Percentiles rank a stretch among this genome's conserved stretches.
phyloP scores from a whole-genome alignment of 2,797 vertebrate genomes.

The Chrysolophus pictus region DNA sequence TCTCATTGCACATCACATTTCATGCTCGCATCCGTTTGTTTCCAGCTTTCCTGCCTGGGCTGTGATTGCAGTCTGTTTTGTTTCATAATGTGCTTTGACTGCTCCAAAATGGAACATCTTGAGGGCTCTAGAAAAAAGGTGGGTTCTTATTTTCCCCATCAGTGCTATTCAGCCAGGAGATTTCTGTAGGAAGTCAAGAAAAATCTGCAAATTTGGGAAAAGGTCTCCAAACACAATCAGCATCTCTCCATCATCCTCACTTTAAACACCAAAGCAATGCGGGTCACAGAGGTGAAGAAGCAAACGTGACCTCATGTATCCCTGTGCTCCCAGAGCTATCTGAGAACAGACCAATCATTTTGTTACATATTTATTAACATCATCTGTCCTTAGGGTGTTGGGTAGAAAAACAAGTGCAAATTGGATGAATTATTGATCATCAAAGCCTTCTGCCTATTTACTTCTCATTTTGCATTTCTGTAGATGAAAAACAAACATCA shows the following conservation, averaged over 20 bases:
- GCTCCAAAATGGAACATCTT: constrained; percentile 34
- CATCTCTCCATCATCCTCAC: accelerated
- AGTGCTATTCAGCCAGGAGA: neutral
- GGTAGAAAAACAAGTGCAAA: neutral
- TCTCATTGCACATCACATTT: constrained; percentile 46
- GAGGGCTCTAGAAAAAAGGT: constrained; percentile 1
- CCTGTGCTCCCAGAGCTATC: neutral
- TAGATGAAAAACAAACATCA: neutral
- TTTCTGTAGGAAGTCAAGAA: constrained; percentile 28
- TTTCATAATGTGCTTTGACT: constrained; percentile 18
- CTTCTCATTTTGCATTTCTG: neutral
- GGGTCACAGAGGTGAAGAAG: neutral
- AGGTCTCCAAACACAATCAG: neutral
- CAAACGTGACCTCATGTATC: neutral
- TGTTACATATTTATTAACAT: neutral
- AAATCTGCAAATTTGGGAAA: neutral
- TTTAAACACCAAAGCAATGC: neutral
- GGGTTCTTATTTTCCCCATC: neutral
- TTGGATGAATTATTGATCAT: neutral
- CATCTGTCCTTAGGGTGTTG: neutral
- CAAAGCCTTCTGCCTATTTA: neutral
- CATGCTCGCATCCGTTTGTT: constrained; percentile 9
- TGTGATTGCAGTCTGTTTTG: constrained; percentile 48
- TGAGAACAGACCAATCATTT: neutral
- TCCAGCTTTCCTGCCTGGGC: constrained; percentile 25